Conservation (phyloP, 2,113 vertebrate genomes). For the Periophthalmus modestus region DNA sequence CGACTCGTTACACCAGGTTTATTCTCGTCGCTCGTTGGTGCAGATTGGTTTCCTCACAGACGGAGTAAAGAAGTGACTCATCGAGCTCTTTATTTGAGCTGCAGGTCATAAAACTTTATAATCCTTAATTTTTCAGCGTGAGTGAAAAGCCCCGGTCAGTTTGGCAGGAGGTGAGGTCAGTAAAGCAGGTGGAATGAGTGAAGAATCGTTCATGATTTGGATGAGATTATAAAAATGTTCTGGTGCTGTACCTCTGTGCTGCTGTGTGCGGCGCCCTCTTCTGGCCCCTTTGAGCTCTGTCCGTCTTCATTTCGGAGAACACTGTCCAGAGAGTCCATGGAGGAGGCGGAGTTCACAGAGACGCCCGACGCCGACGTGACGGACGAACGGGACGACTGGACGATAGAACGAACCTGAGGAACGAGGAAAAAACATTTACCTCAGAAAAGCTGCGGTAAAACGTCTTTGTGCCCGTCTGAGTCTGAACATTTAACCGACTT, state of each 20-base stretch:
- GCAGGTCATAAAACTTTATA: background rate
- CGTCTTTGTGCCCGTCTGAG: too few species aligned
- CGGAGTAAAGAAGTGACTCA: too few species aligned
- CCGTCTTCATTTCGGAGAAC: slow-evolving; percentile 84
- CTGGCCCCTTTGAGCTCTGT: slow-evolving; percentile 37
- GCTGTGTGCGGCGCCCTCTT: slow-evolving; percentile 50
- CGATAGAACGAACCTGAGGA: slow-evolving; percentile 77
- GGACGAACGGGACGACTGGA: slow-evolving; percentile 91
- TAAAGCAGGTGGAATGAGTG: background rate
- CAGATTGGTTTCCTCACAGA: background rate
- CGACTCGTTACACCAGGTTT: slow-evolving; percentile 27
- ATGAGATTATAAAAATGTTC: too few species aligned
- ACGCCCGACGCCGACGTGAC: slow-evolving; percentile 82
- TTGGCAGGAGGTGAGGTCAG: background rate
- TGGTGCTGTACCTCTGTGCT: slow-evolving; percentile 93
- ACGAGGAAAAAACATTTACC: background rate
- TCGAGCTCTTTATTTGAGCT: too few species aligned
- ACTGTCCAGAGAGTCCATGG: slow-evolving; percentile 95
- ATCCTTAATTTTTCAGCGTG: background rate
- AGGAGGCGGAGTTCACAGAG: slow-evolving; percentile 69
- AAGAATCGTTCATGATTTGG: background rate
- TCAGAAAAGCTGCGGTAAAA: background rate
- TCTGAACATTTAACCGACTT: too few species aligned
- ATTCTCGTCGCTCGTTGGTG: slow-evolving; percentile 5
- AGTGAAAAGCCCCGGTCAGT: slow-evolving; percentile 10